phyloP scores from a whole-genome alignment of 2,113 vertebrate species.

The Clarias magur region DNA sequence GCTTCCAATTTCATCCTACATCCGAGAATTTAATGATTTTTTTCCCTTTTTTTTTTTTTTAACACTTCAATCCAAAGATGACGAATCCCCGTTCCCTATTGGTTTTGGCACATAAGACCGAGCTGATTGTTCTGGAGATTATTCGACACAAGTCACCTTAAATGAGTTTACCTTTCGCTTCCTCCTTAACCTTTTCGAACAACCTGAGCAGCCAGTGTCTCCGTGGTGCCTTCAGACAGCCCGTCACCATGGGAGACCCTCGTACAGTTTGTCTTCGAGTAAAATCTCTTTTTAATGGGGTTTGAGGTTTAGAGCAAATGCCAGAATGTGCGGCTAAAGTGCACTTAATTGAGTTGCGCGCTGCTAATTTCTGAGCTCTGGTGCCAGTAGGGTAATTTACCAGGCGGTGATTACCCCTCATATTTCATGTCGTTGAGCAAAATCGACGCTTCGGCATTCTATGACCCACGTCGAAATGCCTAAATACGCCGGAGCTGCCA shows the following conservation, averaged over 20 bases:
- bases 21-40: conserved; percentile 45
- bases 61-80: conserved; percentile 51
- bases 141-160: conserved; percentile 68
- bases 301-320: conserved; percentile 78
- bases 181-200: conserved; percentile 72
- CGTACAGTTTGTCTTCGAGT: conserved; percentile 66
- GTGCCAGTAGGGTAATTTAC: conserved; percentile 73
- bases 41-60: not conserved
- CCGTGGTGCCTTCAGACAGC: conserved; percentile 63
- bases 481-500: conserved; percentile 40
- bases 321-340: conserved; percentile 73
- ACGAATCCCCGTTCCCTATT: conserved; percentile 63
- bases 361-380: conserved; percentile 66
- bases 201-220: conserved; percentile 57
- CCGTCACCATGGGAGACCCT: conserved; percentile 62
- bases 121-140: conserved; percentile 68
- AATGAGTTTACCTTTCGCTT: conserved; percentile 72
- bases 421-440: conserved; percentile 64
- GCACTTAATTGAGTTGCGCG: conserved; percentile 76
- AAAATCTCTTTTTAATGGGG: conserved; percentile 77
- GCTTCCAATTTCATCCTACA: conserved; percentile 49
- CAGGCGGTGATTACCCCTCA: conserved; percentile 71
- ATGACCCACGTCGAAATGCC: conserved; percentile 62
- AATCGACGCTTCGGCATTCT: conserved; percentile 63
- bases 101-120: conserved; percentile 71